Evolutionary conservation across 2,113 vertebrate species (phyloP).

Genomic region (Pterophyllum scalare): DNA sequence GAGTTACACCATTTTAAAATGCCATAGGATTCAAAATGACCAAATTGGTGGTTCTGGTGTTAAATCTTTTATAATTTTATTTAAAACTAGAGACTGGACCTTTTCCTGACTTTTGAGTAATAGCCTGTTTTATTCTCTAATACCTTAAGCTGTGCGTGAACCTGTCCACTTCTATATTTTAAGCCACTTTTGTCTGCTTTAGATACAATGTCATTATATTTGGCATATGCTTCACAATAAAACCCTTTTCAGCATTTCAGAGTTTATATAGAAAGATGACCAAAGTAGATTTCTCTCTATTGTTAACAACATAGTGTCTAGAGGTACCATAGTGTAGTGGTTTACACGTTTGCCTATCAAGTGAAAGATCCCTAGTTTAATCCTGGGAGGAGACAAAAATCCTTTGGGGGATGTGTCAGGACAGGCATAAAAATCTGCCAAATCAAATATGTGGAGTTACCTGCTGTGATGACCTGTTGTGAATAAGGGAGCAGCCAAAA

Average conservation of each 20-base stretch:
- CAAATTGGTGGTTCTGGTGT: background rate
- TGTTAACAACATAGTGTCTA: background rate
- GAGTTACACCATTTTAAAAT: background rate
- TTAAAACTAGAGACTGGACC: background rate
- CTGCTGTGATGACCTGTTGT: background rate
- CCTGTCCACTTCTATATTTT: background rate
- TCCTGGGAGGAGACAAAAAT: background rate
- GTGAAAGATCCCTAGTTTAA: background rate
- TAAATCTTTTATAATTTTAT: constrained; percentile 7
- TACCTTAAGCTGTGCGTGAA: background rate
- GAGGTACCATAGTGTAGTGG: background rate
- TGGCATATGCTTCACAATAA: background rate
- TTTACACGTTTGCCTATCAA: background rate
- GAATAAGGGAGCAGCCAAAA: no score
- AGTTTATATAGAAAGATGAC: background rate
- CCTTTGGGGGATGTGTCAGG: background rate
- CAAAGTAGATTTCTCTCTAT: background rate
- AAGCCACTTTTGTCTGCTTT: background rate
- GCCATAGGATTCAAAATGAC: background rate
- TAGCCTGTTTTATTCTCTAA: constrained; percentile 2
- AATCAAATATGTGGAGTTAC: background rate
- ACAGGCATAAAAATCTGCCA: background rate
- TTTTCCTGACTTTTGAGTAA: background rate
- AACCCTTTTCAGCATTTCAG: background rate
- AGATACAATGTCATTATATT: background rate